These are phyloP conservation scores for Drosophila ironensis DNA, from an alignment of 1,140 invertebrate species.

Conservation along the genomic window DNA sequence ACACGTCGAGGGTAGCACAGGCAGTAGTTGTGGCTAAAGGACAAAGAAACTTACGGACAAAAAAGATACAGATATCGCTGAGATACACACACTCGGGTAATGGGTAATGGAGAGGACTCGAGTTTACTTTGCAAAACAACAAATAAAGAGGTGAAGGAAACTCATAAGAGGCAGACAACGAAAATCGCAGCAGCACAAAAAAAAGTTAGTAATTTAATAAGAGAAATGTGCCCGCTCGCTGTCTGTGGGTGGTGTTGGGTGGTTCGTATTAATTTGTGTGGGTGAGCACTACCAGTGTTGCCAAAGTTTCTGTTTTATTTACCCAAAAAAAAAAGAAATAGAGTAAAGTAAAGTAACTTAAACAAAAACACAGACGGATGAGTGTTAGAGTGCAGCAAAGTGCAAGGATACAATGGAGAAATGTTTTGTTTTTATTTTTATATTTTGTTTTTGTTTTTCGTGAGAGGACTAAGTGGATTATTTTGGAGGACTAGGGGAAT, in stretches of 20 bases:
- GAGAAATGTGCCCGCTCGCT: slow-evolving; percentile 15
- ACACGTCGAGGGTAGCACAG: slow-evolving; percentile 9
- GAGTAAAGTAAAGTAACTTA: no score
- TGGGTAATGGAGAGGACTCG: slow-evolving; percentile 13
- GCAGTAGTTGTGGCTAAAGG: slow-evolving; percentile 16
- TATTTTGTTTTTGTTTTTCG: slow-evolving; percentile 8
- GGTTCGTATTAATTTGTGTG: neutral
- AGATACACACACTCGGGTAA: slow-evolving; percentile 4
- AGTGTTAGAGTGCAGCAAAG: slow-evolving; percentile 40
- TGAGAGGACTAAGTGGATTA: slow-evolving; percentile 15
- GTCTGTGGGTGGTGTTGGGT: slow-evolving; percentile 7
- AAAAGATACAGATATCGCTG: slow-evolving; percentile 15
- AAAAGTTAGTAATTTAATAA: slow-evolving; percentile 75
- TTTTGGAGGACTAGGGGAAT: slow-evolving; percentile 4
- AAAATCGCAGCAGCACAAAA: slow-evolving; percentile 33
- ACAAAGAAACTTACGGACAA: slow-evolving; percentile 57
- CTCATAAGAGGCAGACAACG: slow-evolving; percentile 52
- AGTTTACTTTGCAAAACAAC: neutral
- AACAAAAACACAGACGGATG: slow-evolving; percentile 22
- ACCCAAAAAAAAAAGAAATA: slow-evolving; percentile 31
- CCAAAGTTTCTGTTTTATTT: slow-evolving; percentile 42
- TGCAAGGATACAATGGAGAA: slow-evolving; percentile 30
- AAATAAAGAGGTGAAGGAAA: slow-evolving; percentile 28
- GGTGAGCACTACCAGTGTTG: slow-evolving; percentile 37
- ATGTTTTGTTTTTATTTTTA: slow-evolving; percentile 12